These are phyloP conservation scores for Chironomus tepperi DNA, from an alignment of 1,140 invertebrate genomes.

Conservation along the genomic window DNA sequence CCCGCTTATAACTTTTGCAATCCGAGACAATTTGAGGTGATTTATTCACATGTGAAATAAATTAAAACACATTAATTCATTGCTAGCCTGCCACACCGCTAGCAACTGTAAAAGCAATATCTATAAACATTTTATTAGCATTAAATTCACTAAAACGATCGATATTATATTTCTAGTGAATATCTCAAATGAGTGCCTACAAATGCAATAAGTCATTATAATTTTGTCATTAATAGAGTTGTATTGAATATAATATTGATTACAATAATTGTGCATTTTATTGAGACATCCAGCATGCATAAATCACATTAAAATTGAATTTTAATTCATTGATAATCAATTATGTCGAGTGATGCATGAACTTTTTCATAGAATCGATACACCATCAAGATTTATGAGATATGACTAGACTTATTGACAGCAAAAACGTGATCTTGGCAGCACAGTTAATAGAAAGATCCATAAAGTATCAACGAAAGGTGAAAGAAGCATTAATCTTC, in stretches of 20 bases:
- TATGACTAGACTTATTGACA: neutral
- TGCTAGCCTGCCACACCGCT: neutral
- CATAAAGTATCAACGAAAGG: neutral
- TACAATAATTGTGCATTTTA: neutral
- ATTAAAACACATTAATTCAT: neutral
- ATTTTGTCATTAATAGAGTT: slow-evolving; percentile 9
- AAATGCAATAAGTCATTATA: neutral
- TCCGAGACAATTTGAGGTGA: neutral
- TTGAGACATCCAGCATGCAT: no score
- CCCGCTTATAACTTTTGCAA: neutral
- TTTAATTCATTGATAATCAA: neutral
- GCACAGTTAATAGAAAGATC: no score
- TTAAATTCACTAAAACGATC: no score
- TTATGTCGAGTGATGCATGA: neutral
- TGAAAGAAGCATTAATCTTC: slow-evolving; percentile 8
- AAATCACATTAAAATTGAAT: no score
- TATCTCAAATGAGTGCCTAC: neutral
- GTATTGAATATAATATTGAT: neutral
- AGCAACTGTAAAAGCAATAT: neutral
- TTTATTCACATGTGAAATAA: neutral
- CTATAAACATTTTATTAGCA: no score
- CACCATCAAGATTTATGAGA: neutral
- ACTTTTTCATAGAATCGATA: neutral
- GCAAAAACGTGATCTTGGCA: neutral
- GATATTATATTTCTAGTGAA: no score